phyloP scores from a whole-genome alignment of 2,797 vertebrate species.

The Megalops cyprinoides region DNA sequence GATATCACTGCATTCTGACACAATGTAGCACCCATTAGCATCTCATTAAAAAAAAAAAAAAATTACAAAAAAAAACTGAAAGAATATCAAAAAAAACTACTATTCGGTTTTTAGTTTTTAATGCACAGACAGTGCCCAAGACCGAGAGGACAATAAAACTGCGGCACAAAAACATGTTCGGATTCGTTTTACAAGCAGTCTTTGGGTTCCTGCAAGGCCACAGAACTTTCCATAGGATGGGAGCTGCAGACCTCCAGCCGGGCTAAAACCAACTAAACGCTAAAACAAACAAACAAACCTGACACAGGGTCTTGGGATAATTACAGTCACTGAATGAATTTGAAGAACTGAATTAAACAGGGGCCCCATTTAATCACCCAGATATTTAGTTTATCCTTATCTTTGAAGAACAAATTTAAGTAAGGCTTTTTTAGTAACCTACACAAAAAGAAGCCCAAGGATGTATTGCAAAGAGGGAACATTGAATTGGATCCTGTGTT shows the following conservation, averaged over 20 bases:
- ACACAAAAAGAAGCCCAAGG: too few species aligned
- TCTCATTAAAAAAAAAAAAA: background rate
- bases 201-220: background rate
- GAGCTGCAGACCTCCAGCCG: background rate
- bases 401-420: background rate
- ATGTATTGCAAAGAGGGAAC: background rate
- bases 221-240: background rate
- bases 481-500: too few species aligned
- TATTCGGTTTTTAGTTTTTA: too few species aligned
- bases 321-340: background rate
- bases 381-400: background rate
- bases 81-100: too few species aligned
- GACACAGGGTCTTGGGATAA: background rate
- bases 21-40: background rate
- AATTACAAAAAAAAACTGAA: too few species aligned
- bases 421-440: background rate
- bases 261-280: too few species aligned
- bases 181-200: background rate
- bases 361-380: background rate
- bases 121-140: background rate
- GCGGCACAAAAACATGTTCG: background rate
- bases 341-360: background rate
- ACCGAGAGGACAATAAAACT: background rate
- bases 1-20: background rate
- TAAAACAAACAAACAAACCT: conserved; percentile 5